Conservation (phyloP, 2,113 vertebrate genomes). For the Ptychochromis oligacanthus region DNA sequence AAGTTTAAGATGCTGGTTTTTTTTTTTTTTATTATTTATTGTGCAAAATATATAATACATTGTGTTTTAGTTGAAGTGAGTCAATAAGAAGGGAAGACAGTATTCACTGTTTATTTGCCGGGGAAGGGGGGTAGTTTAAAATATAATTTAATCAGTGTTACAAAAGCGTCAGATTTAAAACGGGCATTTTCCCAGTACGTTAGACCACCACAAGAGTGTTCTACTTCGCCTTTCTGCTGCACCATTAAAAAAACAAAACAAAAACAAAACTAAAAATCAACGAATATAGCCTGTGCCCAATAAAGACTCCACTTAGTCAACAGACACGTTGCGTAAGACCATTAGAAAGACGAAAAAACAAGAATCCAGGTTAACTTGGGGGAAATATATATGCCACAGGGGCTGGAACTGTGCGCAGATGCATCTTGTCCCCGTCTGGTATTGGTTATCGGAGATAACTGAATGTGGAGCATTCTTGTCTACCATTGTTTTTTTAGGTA, state of each 20-base stretch:
- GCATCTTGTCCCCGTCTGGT: background rate
- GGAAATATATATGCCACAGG: background rate
- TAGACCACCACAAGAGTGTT: background rate
- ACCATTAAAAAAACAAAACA: background rate
- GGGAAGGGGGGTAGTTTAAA: too few relatives aligned
- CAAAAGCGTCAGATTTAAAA: background rate
- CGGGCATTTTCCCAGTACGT: background rate
- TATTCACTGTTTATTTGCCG: background rate
- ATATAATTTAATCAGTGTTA: background rate
- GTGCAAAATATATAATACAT: background rate
- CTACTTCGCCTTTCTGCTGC: background rate
- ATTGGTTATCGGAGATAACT: background rate
- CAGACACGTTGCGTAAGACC: background rate
- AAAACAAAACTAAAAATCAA: too few relatives aligned
- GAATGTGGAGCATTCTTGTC: background rate
- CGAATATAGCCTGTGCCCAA: background rate
- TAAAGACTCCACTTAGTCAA: background rate
- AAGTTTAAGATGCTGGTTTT: background rate
- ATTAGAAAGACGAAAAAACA: background rate
- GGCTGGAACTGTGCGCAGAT: background rate
- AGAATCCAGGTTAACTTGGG: background rate
- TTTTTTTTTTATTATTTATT: too few relatives aligned
- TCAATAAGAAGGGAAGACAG: background rate
- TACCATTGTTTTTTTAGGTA: slow-evolving; percentile 4
- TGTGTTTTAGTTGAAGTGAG: background rate